Conservation (phyloP, 2,113 vertebrate species). For the Pomatorhinus ruficollis region DNA sequence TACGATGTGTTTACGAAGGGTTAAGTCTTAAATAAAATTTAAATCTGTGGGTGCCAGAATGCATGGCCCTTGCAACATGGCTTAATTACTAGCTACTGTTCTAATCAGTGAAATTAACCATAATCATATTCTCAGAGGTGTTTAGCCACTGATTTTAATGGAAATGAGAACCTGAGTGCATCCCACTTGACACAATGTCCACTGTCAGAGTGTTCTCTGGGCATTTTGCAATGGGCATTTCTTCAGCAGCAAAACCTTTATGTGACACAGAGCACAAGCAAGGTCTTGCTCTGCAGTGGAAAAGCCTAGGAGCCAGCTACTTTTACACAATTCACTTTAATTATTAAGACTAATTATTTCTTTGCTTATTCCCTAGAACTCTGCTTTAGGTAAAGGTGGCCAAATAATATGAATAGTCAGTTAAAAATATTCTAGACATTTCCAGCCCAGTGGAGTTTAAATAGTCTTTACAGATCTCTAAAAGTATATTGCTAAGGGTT, state of each 20-base stretch:
- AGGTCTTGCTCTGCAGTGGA: background rate
- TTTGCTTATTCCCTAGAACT: background rate
- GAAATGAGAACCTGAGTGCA: background rate
- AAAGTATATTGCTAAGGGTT: background rate
- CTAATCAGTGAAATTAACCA: background rate
- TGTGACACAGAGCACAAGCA: background rate
- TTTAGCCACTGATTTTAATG: background rate
- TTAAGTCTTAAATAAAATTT: background rate
- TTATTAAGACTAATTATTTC: background rate
- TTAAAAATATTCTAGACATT: background rate
- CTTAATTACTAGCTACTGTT: background rate
- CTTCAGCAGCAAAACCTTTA: background rate
- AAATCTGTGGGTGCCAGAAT: background rate
- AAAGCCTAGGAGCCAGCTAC: background rate
- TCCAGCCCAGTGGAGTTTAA: background rate
- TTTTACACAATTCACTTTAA: background rate
- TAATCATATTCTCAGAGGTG: background rate
- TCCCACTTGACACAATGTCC: background rate
- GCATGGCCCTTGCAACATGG: background rate
- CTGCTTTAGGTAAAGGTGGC: background rate
- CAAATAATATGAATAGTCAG: background rate
- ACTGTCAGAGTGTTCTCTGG: background rate
- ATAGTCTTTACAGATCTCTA: background rate
- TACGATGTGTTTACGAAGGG: background rate
- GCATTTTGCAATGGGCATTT: background rate